Evolutionary conservation across 2,113 vertebrate species (phyloP).

Genomic region (Megalops atlanticus): DNA sequence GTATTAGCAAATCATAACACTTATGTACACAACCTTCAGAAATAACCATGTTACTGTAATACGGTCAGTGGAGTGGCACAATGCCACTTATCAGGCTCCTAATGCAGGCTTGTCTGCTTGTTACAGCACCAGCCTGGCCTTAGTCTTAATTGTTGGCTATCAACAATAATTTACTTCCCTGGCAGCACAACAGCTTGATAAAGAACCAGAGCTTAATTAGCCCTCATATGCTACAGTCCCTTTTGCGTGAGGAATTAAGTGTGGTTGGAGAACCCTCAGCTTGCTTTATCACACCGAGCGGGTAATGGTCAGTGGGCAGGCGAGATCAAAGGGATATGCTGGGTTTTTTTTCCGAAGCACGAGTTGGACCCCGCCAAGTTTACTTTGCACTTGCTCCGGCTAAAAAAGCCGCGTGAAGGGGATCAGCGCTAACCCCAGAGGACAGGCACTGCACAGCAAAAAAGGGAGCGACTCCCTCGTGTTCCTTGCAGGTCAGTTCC

Average conservation of each 20-base stretch:
- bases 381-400: conserved; percentile 79
- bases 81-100: conserved; percentile 49
- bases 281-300: conserved; percentile 61
- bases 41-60: conserved; percentile 54
- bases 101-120: conserved; percentile 36
- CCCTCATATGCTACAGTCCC: conserved; percentile 17
- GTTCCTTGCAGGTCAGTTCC: conserved; percentile 89
- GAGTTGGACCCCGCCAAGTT: conserved; percentile 85
- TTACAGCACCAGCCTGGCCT: conserved; percentile 39
- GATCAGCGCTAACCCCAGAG: conserved; percentile 89
- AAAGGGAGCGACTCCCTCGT: conserved; percentile 84
- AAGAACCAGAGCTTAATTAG: conserved; percentile 50
- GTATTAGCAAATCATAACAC: conserved; percentile 64
- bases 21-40: conserved; percentile 71
- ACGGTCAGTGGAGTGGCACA: conserved; percentile 63
- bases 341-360: conserved; percentile 77
- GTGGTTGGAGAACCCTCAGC: conserved; percentile 53
- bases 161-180: conserved; percentile 55
- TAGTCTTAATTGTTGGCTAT: conserved; percentile 47
- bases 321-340: conserved; percentile 79
- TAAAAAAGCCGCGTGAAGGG: conserved; percentile 83
- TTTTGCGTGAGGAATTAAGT: conserved; percentile 1
- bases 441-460: conserved; percentile 81
- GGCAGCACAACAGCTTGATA: conserved; percentile 52
- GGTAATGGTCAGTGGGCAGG: conserved; percentile 67